These are phyloP conservation scores for Ladona fulva DNA, from an alignment of 1,140 invertebrate genomes.

Conservation along the genomic window DNA sequence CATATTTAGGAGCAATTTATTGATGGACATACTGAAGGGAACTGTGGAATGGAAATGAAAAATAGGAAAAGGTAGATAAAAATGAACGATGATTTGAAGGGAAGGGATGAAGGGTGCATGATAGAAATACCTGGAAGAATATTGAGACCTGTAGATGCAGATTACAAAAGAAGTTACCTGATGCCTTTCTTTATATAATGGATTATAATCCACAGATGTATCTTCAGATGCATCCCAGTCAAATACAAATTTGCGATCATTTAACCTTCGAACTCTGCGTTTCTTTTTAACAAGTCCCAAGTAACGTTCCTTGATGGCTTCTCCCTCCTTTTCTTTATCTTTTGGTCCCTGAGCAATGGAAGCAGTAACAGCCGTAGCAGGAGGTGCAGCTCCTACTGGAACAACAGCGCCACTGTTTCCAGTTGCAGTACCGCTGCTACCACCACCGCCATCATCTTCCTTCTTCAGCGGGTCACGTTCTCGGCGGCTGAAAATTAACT, in stretches of 20 bases:
- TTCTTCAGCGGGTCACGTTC: background rate
- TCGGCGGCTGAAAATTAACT: background rate
- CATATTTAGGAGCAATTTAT: no score
- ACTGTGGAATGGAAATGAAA: no score
- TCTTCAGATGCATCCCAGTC: slow-evolving; percentile 99
- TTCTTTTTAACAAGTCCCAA: slow-evolving; percentile 93
- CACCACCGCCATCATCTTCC: background rate
- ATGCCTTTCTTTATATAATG: slow-evolving; percentile 91
- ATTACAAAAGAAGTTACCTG: slow-evolving; percentile 44
- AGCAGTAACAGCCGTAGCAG: background rate
- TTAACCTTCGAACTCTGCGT: slow-evolving; percentile 78
- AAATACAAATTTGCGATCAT: slow-evolving; percentile 99
- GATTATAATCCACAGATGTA: slow-evolving; percentile 96
- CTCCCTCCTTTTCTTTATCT: slow-evolving; percentile 83
- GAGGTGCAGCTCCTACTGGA: background rate
- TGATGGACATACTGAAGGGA: no score
- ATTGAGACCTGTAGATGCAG: no score
- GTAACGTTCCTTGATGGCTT: slow-evolving; percentile 91
- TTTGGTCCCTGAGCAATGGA: slow-evolving; percentile 37
- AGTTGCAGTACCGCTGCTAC: background rate
- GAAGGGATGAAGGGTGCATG: no score
- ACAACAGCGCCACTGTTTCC: slow-evolving; percentile 25
- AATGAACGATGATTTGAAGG: no score
- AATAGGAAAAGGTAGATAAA: no score
- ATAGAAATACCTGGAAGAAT: no score